Evolutionary conservation across 1,140 invertebrate species (phyloP).

Genomic region (Drosophila athabasca): DNA sequence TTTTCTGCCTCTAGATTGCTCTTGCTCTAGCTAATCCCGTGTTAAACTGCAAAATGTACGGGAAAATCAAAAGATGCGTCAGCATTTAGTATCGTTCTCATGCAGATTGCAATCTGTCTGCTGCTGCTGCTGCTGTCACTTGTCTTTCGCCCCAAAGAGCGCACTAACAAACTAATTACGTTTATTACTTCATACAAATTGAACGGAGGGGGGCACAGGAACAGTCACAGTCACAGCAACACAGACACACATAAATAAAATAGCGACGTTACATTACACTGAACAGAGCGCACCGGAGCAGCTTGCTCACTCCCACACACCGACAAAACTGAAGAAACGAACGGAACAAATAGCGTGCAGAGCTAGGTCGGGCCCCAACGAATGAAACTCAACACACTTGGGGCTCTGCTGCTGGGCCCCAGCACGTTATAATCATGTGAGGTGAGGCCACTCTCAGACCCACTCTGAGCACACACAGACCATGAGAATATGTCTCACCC

Average conservation of each 20-base stretch:
- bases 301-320: conserved; percentile 64
- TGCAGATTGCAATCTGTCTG: conserved; percentile 36
- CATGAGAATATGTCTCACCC: too few species aligned
- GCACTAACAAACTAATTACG: conserved; percentile 70
- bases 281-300: conserved; percentile 21
- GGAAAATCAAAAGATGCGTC: conserved; percentile 28
- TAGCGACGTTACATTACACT: conserved; percentile 7
- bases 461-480: too few species aligned
- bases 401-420: too few species aligned
- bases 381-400: conserved; percentile 27
- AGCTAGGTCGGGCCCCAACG: conserved; percentile 4
- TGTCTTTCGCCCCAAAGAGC: conserved; percentile 12
- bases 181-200: conserved; percentile 80
- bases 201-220: conserved; percentile 30
- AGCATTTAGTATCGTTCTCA: conserved; percentile 50
- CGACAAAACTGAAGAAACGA: conserved; percentile 44
- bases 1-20: neutral
- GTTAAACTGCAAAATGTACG: conserved; percentile 33
- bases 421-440: too few species aligned
- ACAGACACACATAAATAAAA: conserved; percentile 23
- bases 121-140: conserved; percentile 22
- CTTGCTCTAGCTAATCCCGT: conserved; percentile 37
- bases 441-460: too few species aligned
- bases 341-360: neutral
- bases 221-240: conserved; percentile 36